Evolutionary conservation across 2,888 invertebrate genomes (phyloP).

Genomic region (Plebejus argus): DNA sequence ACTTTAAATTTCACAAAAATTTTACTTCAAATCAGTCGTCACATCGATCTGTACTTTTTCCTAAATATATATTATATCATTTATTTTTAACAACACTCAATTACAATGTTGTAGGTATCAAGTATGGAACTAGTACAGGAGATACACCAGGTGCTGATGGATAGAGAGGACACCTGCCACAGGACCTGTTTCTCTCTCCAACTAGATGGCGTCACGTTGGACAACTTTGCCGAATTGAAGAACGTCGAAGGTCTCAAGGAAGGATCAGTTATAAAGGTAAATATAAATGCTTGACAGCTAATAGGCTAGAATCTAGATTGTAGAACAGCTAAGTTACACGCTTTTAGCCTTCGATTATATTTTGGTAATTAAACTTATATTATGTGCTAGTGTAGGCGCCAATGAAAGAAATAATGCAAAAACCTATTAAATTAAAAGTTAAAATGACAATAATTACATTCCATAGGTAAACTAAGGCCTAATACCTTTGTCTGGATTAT

Average conservation of each 20-base stretch:
- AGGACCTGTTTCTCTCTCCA: constrained; percentile 98
- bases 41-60: too few relatives aligned
- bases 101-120: constrained; percentile 84
- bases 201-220: constrained; percentile 94
- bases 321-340: too few relatives aligned
- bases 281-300: neutral
- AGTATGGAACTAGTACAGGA: constrained; percentile 99
- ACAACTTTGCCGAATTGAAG: constrained; percentile 98
- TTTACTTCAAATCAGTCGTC: too few relatives aligned
- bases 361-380: too few relatives aligned
- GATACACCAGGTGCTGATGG: constrained; percentile 98
- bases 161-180: constrained; percentile 98
- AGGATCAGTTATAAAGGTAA: constrained; percentile 93
- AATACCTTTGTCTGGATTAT: neutral
- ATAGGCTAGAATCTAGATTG: too few relatives aligned
- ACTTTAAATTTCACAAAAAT: too few relatives aligned
- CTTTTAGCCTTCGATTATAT: too few relatives aligned
- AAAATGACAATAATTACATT: too few relatives aligned
- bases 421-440: too few relatives aligned
- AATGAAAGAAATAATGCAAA: too few relatives aligned
- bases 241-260: constrained; percentile 97
- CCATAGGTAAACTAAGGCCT: too few relatives aligned
- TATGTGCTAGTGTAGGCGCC: too few relatives aligned
- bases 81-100: neutral
- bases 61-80: neutral